Evolutionary conservation across 2,113 vertebrate species (phyloP).

Genomic region (Cochlearius cochlearius): DNA sequence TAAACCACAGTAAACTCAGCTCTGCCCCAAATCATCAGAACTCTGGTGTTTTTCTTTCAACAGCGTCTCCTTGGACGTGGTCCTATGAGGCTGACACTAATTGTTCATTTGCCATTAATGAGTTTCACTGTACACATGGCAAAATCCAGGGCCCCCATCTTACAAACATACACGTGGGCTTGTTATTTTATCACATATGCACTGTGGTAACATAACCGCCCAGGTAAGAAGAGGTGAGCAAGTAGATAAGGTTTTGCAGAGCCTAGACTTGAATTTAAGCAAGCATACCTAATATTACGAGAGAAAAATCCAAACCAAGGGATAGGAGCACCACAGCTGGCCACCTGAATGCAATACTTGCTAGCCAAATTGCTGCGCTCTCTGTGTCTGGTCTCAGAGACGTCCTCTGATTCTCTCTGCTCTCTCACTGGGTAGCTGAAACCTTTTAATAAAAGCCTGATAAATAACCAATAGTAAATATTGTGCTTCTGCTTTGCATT

Average conservation of each 20-base stretch:
- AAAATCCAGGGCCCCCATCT: not conserved
- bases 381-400: not conserved
- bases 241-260: not conserved
- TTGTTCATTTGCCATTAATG: not conserved
- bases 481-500: not conserved
- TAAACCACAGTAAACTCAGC: not conserved
- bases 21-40: not conserved
- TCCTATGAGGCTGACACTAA: not conserved
- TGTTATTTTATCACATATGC: not conserved
- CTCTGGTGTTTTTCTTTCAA: not conserved
- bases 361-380: not conserved
- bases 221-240: not conserved
- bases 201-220: not conserved
- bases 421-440: not conserved
- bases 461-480: not conserved
- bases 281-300: not conserved
- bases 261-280: not conserved
- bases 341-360: not conserved
- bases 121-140: not conserved
- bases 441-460: not conserved
- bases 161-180: not conserved
- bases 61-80: not conserved
- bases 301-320: not conserved
- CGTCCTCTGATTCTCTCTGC: not conserved
- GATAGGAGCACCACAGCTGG: not conserved